Percentiles rank a stretch among this genome's conserved stretches.
Evolutionary conservation across 2,113 vertebrate genomes (phyloP).

Genomic region (Bucco capensis): DNA sequence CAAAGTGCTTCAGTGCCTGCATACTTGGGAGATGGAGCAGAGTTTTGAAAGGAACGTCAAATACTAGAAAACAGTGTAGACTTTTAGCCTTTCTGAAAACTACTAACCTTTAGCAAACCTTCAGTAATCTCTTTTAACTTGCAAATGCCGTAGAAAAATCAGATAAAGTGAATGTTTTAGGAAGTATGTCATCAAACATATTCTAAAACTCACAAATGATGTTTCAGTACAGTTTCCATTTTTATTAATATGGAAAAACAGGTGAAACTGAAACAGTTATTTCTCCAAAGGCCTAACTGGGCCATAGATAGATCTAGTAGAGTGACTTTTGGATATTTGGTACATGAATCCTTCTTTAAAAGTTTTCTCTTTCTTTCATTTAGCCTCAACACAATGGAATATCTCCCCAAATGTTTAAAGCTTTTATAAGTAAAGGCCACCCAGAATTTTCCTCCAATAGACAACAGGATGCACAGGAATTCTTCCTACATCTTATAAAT

Average conservation of each 20-base stretch:
- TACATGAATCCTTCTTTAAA: background rate
- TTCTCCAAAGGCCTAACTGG: background rate
- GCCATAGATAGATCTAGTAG: background rate
- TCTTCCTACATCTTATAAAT: slow-evolving; percentile 90
- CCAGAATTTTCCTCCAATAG: slow-evolving; percentile 93
- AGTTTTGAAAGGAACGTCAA: background rate
- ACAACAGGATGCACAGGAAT: slow-evolving; percentile 94
- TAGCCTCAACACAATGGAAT: slow-evolving; percentile 90
- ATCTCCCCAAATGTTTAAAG: slow-evolving; percentile 91
- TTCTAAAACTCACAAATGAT: accelerated
- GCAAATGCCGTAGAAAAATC: background rate
- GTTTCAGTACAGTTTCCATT: background rate
- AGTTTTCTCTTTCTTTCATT: background rate
- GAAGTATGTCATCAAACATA: background rate
- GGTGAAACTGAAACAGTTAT: background rate
- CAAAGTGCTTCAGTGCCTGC: background rate
- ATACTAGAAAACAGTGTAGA: background rate
- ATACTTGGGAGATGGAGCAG: background rate
- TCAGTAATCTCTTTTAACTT: background rate
- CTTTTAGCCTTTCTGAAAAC: background rate
- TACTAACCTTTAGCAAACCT: background rate
- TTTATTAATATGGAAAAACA: background rate
- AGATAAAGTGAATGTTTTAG: background rate
- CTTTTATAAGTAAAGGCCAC: slow-evolving; percentile 89
- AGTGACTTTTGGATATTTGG: background rate